Evolutionary conservation across 1,140 invertebrate species (phyloP), one percentile per base, ranked within the genome.

Genomic region (Calosoma granatense): DNA sequence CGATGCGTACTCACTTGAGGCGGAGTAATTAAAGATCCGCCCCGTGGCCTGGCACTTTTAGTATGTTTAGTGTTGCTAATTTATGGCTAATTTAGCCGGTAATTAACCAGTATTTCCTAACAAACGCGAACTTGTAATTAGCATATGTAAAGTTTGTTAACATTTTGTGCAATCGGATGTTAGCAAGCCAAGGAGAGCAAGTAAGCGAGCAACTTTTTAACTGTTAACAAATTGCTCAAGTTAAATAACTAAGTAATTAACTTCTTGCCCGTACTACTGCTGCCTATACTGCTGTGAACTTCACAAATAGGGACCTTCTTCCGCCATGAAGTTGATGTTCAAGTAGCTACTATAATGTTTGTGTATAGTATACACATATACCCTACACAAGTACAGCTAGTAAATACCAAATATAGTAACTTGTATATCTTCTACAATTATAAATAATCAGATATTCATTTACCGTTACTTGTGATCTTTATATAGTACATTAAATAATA

Each of bases 181-280:
- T 17, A 47, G 9, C 26, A 9, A 6, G 6, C n/a, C 26, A 36
- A 47, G 41, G 17, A 36, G 26, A 36, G 26, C 6, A 36, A 6
- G 9, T 4, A 4, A 9, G 9, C 41, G 41, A 9, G 9, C 41
- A 47, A 47, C 41, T 47, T 47, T 47, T 47, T 47, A 6, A 47
- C 41, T 6, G 6, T 47, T 47, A 47, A 47, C 41, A 47, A 47
- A 47, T 47, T 47, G 41, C 41, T 47, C 41, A 47, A 47, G 41
- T 47, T 47, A 47, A 47, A 47, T 47, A 47, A 47, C 41, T 47
- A 47, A 47, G 41, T 47, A 47, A 47, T 47, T 47, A 47, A 47
- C 41, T 47, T 47, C 41, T 11, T 47, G 41, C n/a, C n/a, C n/a
- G n/a, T n/a, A n/a, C n/a, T n/a, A n/a, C n/a, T n/a, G n/a, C n/a